phyloP scores from a whole-genome alignment of 2,113 vertebrate genomes.

The Cercopithecus mona region DNA sequence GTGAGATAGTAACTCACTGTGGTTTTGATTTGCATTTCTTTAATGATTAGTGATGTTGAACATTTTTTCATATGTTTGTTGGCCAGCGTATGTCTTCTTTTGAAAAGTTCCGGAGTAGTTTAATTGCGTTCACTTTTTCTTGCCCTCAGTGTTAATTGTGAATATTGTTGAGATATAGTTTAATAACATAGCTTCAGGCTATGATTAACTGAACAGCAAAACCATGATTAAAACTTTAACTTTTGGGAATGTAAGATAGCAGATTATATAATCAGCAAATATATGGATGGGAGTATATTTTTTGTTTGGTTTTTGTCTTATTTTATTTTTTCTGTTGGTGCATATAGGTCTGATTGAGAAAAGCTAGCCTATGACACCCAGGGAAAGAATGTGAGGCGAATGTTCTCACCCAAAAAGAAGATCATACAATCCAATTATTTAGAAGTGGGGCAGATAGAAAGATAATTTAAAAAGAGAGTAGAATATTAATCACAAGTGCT shows the following conservation, averaged over 20 bases:
- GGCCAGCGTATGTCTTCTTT: too few species aligned
- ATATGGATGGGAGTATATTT: background rate
- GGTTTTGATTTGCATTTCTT: too few species aligned
- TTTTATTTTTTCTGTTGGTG: background rate
- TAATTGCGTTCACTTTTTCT: background rate
- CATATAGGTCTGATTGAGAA: background rate
- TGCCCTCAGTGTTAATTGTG: background rate
- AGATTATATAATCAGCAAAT: background rate
- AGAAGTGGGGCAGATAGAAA: background rate
- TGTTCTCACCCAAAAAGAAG: background rate
- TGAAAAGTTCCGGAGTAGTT: background rate
- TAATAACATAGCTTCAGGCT: background rate
- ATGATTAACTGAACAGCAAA: background rate
- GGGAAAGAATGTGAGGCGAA: background rate
- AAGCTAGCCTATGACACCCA: background rate
- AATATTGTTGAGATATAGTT: background rate
- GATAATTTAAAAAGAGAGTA: background rate
- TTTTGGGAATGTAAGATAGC: background rate
- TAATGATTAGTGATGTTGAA: too few species aligned
- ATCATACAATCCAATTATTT: background rate
- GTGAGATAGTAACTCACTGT: too few species aligned
- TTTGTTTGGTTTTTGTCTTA: background rate
- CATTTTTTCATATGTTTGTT: too few species aligned
- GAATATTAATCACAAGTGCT: background rate
- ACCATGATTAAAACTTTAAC: background rate